phyloP scores from a whole-genome alignment of 2,888 invertebrate species.

The Amblyteles armatorius region DNA sequence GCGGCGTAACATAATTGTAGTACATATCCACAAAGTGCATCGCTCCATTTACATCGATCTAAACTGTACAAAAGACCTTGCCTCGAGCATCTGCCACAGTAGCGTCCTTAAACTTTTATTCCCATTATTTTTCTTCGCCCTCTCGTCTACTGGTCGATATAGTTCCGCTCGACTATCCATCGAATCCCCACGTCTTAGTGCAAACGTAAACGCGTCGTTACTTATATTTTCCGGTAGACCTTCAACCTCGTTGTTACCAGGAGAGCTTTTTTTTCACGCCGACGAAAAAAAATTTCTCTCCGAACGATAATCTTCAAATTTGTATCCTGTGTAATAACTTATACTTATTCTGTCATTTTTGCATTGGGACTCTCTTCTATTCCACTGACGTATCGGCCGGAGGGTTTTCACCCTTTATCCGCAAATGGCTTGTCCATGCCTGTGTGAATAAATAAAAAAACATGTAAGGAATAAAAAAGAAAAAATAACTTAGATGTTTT shows the following conservation, averaged over 20 bases:
- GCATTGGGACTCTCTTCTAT: too few relatives aligned
- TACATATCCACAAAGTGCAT: conserved; percentile 18
- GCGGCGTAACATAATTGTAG: conserved; percentile 4
- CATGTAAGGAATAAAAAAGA: too few relatives aligned
- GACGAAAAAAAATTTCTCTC: not conserved
- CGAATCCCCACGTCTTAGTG: conserved; percentile 6
- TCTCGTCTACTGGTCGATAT: conserved; percentile 34
- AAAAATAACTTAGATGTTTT: not conserved
- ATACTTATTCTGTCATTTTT: too few relatives aligned
- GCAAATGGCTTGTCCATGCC: too few relatives aligned
- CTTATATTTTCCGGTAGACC: conserved; percentile 24
- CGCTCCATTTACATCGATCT: conserved; percentile 50
- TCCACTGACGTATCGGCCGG: too few relatives aligned
- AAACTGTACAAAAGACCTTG: not conserved
- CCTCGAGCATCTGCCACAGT: conserved; percentile 51
- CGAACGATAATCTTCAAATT: too few relatives aligned
- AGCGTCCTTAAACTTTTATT: conserved; percentile 7
- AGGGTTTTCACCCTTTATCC: too few relatives aligned
- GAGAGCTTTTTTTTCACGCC: not conserved
- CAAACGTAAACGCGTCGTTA: conserved; percentile 21
- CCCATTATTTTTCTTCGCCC: conserved; percentile 14
- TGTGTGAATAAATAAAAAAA: too few relatives aligned
- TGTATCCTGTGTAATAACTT: too few relatives aligned
- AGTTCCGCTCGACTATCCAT: conserved; percentile 44
- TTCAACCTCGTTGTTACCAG: not conserved